Evolutionary conservation across 2,113 vertebrate genomes (phyloP).

Genomic region (Festucalex cinctus): DNA sequence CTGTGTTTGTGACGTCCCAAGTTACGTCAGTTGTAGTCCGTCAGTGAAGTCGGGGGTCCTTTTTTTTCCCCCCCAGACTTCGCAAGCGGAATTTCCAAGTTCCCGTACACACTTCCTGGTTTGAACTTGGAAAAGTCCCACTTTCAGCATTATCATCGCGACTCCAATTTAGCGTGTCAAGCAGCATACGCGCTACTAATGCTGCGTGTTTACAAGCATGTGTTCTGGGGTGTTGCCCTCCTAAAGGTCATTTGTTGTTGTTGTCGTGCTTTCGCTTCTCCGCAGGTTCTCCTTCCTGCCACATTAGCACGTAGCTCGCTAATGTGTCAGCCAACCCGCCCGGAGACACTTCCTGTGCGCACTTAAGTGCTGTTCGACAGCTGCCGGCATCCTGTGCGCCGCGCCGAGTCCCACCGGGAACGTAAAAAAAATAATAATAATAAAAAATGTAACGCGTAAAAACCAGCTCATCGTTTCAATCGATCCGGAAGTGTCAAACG

Average conservation of each 20-base stretch:
- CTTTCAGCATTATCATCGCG: background rate
- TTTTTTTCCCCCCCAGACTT: too few species aligned
- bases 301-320: background rate
- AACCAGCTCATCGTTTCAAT: background rate
- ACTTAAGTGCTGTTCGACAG: slow-evolving; percentile 11
- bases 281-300: background rate
- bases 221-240: background rate
- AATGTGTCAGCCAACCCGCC: background rate
- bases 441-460: background rate
- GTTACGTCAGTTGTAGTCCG: too few species aligned
- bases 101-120: too few species aligned
- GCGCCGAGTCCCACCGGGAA: slow-evolving; percentile 1
- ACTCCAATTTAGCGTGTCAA: background rate
- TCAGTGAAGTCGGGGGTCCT: too few species aligned
- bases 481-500: background rate
- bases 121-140: too few species aligned
- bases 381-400: background rate
- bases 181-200: background rate
- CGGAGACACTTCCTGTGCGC: slow-evolving; percentile 1
- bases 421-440: background rate
- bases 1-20: too few species aligned
- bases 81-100: too few species aligned
- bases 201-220: background rate
- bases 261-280: background rate
- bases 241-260: background rate